Base-by-base conservation (phyloP, 2,888 invertebrate species). In the Alloplasta piceator region DNA sequence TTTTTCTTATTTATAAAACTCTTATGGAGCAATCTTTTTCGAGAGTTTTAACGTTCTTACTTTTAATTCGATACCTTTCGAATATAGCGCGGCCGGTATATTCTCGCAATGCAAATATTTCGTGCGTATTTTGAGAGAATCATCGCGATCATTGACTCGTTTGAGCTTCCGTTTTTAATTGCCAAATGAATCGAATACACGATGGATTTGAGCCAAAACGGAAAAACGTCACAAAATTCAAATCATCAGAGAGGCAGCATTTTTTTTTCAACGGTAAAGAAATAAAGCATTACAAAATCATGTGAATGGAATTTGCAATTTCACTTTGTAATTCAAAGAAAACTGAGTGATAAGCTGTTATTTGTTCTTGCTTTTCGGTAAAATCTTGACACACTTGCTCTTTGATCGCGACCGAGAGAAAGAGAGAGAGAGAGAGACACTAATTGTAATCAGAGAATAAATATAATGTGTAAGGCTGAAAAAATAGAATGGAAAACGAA, bases 381-480 rank as follows among this genome's bases (percentile, higher is more conserved):
- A 55, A 39, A 43, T 50, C 48, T 60, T 64, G 43, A 41, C 71
- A 72, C 60, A 56, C 70, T 66, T 46, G 60, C 60, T 71, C 55
- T 60, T n/a, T 55, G 60, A 46, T 80, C 55, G 71, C 67, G 80
- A 52, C 61, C 58, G 43, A n/a, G 50, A 61, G 38, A 38, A 60
- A 66, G 56, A 66, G 12, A 52, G 26, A 14, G 14, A 50, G 43
- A 52, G 52, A 52, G 6, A 7, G 14, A 52, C 5, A 52, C 6
- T 43, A 9, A 43, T 43, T 43, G 10, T 43, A 9, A 43, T 43
- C 10, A 43, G 43, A 52, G 26, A 26, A 26, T 26, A 66, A 52
- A 66, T 48, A 55, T 71, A 41, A 72, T 50, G 39, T 60, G 39
- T 60, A 75, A 80, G 79, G 12, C 66, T 66, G 74, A 76, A 68